These are phyloP conservation scores for Darevskia nairensis DNA, from an alignment of 2,797 vertebrate genomes.

Conservation along the genomic window DNA sequence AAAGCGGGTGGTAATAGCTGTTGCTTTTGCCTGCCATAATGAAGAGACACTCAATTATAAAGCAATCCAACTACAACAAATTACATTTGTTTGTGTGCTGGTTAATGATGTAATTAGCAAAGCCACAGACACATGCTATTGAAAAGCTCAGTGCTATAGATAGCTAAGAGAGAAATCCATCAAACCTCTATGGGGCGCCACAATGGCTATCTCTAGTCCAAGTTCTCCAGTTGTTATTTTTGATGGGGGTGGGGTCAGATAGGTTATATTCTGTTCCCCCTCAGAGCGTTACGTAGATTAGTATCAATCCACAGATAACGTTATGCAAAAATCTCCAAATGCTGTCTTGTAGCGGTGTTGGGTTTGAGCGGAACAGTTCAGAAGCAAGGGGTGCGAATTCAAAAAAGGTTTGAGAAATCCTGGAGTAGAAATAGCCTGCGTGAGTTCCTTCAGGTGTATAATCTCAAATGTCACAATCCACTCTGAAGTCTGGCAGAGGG, in stretches of 20 bases:
- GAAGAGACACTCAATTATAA: conserved; percentile 22
- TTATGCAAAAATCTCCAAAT: not conserved
- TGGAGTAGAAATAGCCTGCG: not conserved
- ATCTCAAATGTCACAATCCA: not conserved
- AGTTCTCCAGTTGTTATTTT: not conserved
- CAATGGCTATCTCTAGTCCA: too few relatives aligned
- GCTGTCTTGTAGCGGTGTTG: not conserved
- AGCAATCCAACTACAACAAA: conserved; percentile 14
- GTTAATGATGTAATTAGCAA: conserved; percentile 13
- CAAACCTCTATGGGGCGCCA: too few relatives aligned
- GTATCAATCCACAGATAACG: not conserved
- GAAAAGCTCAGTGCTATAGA: not conserved
- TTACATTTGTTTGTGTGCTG: not conserved
- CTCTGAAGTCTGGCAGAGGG: not conserved
- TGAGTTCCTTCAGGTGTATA: not conserved
- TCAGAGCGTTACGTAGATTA: not conserved
- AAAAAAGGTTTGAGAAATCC: too few relatives aligned
- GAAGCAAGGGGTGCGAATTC: not conserved
- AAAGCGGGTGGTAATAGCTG: not conserved
- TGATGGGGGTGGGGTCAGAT: not conserved
- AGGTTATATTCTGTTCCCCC: not conserved
- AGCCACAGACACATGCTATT: not conserved
- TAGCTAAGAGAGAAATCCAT: not conserved
- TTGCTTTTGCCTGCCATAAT: not conserved
- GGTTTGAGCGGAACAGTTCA: not conserved